These are phyloP conservation scores for Clarias laeviceps DNA, from an alignment of 2,797 vertebrate genomes.

Conservation along the genomic window DNA sequence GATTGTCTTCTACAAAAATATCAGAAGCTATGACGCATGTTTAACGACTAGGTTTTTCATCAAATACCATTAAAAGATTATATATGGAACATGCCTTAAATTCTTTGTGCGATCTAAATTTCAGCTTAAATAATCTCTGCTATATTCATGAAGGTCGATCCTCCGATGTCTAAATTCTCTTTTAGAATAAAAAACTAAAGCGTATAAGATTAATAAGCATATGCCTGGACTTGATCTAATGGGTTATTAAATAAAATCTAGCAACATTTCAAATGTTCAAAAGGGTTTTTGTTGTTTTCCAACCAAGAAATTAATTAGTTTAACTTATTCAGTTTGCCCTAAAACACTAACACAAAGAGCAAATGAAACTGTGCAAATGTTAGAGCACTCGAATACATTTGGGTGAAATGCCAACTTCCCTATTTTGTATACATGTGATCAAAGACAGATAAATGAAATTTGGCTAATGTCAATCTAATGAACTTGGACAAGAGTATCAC, in stretches of 20 bases:
- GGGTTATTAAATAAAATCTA: neutral
- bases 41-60: neutral
- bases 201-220: neutral
- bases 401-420: neutral
- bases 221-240: neutral
- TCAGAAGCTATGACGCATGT: neutral
- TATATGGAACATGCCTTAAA: neutral
- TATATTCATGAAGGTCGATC: neutral
- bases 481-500: neutral
- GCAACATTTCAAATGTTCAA: neutral
- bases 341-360: neutral
- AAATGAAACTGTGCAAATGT: neutral
- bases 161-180: neutral
- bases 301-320: neutral
- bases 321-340: no score
- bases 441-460: conserved; percentile 6
- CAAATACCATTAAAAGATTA: neutral
- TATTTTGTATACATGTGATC: neutral
- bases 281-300: neutral
- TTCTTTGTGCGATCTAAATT: neutral
- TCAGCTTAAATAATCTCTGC: neutral
- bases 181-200: neutral
- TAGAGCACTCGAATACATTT: neutral
- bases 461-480: neutral
- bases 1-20: neutral